Percentiles rank a stretch among this genome's conserved stretches.
Evolutionary conservation across 2,797 vertebrate species (phyloP).

Genomic region (Ceryle rudis): DNA sequence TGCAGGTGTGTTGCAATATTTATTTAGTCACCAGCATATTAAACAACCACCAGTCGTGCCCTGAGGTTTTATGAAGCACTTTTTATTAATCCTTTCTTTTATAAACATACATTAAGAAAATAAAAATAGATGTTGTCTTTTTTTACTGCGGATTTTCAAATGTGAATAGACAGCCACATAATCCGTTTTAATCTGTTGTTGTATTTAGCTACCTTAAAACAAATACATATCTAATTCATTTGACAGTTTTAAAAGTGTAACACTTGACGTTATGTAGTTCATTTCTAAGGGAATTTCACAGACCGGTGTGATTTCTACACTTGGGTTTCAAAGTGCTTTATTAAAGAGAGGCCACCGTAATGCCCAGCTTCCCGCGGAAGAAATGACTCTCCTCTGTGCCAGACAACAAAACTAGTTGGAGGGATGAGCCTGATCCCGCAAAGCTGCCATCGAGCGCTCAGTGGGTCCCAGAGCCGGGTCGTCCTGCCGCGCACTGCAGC

Average conservation of each 20-base stretch:
- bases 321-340: background rate
- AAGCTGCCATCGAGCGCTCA: background rate
- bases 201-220: background rate
- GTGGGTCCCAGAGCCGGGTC: background rate
- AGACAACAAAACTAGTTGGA: background rate
- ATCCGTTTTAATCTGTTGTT: background rate
- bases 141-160: constrained; percentile 12
- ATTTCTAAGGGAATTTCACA: constrained; percentile 16
- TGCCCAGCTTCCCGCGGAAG: background rate
- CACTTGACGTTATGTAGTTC: background rate
- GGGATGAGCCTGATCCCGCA: background rate
- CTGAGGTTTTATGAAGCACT: background rate
- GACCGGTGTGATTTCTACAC: background rate
- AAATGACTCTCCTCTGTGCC: background rate
- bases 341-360: background rate
- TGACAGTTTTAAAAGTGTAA: background rate
- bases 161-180: background rate
- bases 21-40: background rate
- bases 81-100: background rate
- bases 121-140: background rate
- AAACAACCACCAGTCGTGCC: background rate
- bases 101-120: background rate
- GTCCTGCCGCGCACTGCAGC: background rate
- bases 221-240: constrained; percentile 17
- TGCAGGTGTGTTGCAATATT: background rate